A percentile compares a stretch with the other conserved stretches of the same genome.
These are phyloP conservation scores for Protophormia terraenovae DNA, from an alignment of 2,888 invertebrate species.

Conservation along the genomic window DNA sequence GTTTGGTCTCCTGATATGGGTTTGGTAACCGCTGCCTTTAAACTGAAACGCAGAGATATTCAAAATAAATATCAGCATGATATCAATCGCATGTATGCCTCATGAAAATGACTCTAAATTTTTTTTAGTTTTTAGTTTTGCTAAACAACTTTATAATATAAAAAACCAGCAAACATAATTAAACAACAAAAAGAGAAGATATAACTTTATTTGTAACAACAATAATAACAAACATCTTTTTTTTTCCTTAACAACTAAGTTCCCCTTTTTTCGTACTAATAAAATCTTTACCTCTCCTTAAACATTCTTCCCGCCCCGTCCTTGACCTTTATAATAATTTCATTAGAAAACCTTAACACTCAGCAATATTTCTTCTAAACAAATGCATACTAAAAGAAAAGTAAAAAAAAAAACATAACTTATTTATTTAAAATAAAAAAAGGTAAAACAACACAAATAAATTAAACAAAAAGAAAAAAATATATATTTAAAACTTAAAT, in stretches of 20 bases:
- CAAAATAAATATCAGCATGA: constrained; percentile 96
- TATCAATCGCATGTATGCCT: constrained; percentile 96
- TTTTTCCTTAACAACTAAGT: too few species aligned
- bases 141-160: constrained; percentile 47
- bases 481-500: neutral
- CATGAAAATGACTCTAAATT: constrained; percentile 85
- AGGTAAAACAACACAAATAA: neutral
- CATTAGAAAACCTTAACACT: neutral
- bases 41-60: constrained; percentile 97
- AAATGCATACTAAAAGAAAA: neutral
- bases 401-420: neutral
- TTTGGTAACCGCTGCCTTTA: constrained; percentile 98
- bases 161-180: neutral
- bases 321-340: neutral
- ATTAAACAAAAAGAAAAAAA: neutral
- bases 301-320: too few species aligned
- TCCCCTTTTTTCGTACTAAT: too few species aligned
- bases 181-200: constrained; percentile 36
- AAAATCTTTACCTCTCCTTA: too few species aligned
- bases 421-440: constrained; percentile 21
- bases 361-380: constrained; percentile 30
- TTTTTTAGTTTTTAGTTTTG: constrained; percentile 65
- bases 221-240: neutral
- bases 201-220: constrained; percentile 5
- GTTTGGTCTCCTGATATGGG: constrained; percentile 99